Evolutionary conservation across 1,140 invertebrate genomes (phyloP).

Genomic region (Amphibalanus amphitrite): DNA sequence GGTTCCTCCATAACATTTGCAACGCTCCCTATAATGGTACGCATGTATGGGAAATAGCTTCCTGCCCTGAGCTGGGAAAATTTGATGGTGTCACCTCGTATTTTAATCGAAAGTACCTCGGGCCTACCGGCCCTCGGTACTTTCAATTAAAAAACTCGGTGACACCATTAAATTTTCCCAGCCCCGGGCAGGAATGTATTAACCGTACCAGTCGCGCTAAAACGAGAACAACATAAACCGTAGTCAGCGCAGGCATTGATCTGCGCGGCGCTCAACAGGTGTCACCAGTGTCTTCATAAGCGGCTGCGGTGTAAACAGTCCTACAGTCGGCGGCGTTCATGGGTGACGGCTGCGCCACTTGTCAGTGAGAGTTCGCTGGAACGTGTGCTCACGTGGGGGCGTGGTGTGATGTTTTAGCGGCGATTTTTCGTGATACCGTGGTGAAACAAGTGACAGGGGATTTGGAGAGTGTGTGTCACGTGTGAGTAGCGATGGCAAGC

Average conservation of each 20-base stretch:
- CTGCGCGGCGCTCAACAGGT: neutral
- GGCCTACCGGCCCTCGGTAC: too few relatives aligned
- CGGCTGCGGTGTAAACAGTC: neutral
- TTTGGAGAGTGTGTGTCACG: neutral
- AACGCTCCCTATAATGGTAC: too few relatives aligned
- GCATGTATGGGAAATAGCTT: too few relatives aligned
- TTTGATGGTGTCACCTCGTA: too few relatives aligned
- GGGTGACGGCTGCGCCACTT: neutral
- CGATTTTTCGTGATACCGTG: neutral
- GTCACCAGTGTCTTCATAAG: neutral
- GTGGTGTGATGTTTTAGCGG: too few relatives aligned
- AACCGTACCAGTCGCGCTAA: too few relatives aligned
- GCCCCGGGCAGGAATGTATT: too few relatives aligned
- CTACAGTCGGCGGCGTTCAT: neutral
- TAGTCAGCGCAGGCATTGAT: neutral
- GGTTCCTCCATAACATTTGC: too few relatives aligned
- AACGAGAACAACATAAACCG: neutral
- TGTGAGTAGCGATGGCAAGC: slow-evolving; percentile 13
- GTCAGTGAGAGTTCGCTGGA: neutral
- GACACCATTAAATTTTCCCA: too few relatives aligned
- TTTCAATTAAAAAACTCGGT: too few relatives aligned
- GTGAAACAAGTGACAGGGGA: neutral
- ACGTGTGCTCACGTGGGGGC: neutral
- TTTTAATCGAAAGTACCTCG: too few relatives aligned
- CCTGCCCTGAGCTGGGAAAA: too few relatives aligned